These are phyloP conservation scores for Phoeniculus purpureus DNA, from an alignment of 2,797 vertebrate genomes.

Conservation along the genomic window DNA sequence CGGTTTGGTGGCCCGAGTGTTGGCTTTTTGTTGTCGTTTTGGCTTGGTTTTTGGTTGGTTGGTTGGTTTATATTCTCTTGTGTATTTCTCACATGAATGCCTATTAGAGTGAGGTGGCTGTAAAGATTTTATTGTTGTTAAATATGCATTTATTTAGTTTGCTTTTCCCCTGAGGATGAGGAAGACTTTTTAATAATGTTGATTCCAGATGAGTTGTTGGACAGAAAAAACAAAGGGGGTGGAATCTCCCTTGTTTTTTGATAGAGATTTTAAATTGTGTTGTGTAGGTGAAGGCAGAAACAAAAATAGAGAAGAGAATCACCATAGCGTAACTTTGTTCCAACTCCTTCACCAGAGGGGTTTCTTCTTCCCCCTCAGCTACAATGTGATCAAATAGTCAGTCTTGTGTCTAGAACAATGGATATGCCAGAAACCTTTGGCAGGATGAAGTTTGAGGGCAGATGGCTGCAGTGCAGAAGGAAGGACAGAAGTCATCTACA, in stretches of 20 bases:
- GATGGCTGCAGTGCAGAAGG: constrained; percentile 44
- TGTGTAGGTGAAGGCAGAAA: neutral
- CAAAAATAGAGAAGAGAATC: neutral
- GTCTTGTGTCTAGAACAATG: constrained; percentile 43
- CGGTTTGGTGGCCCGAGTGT: neutral
- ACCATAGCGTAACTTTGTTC: neutral
- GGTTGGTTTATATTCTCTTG: neutral
- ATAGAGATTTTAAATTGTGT: neutral
- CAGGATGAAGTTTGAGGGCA: constrained; percentile 60
- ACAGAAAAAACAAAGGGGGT: neutral
- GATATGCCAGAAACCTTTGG: constrained; percentile 49
- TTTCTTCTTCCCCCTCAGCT: neutral
- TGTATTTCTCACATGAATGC: neutral
- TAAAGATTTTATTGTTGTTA: fast-evolving
- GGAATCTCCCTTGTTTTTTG: neutral
- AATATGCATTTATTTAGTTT: neutral
- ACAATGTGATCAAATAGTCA: neutral
- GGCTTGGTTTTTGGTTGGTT: too few species aligned
- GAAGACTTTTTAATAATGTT: neutral
- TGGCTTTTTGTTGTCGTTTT: neutral
- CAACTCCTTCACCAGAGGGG: neutral
- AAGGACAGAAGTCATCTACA: constrained; percentile 31
- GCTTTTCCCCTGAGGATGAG: fast-evolving
- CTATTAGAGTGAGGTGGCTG: neutral
- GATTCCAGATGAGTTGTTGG: neutral